Percentiles rank a stretch among this genome's conserved stretches.
Evolutionary conservation across 2,113 vertebrate species (phyloP).

Genomic region (Hippocampus abdominalis): DNA sequence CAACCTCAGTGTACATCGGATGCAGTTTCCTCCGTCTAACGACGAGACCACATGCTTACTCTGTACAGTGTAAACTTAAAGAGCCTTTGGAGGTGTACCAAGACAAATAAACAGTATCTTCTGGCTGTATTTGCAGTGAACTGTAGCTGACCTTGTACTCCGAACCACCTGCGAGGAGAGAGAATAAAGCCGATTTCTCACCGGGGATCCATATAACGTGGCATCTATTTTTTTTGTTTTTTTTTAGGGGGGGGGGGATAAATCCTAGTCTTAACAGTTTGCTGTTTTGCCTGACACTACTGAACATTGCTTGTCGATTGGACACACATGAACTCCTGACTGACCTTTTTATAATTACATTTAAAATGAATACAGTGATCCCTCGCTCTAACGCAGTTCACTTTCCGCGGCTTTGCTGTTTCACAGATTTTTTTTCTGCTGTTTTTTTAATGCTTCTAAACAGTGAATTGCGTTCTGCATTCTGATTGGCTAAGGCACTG

Average conservation of each 20-base stretch:
- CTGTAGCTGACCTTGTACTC: constrained; percentile 43
- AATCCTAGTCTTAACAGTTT: constrained; percentile 17
- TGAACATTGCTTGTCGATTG: background rate
- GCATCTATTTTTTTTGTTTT: constrained; percentile 27
- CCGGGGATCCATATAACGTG: constrained; percentile 37
- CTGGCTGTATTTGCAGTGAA: constrained; percentile 38
- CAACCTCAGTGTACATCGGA: background rate
- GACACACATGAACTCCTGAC: background rate
- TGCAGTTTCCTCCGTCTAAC: background rate
- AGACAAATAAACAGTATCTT: constrained; percentile 22
- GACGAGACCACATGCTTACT: background rate
- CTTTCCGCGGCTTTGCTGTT: too few species aligned
- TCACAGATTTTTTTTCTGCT: too few species aligned
- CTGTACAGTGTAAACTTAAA: background rate
- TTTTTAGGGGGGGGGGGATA: background rate
- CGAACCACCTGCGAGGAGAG: constrained; percentile 38
- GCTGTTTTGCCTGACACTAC: constrained; percentile 6
- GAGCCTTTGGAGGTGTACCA: constrained; percentile 1
- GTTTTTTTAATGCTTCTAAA: too few species aligned
- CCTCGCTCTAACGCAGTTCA: too few species aligned
- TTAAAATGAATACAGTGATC: background rate
- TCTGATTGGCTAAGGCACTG: too few species aligned
- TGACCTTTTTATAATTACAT: background rate
- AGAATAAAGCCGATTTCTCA: constrained; percentile 41
- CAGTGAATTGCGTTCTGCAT: too few species aligned